phyloP scores from a whole-genome alignment of 2,888 invertebrate genomes.

The Eremobia ochroleuca region DNA sequence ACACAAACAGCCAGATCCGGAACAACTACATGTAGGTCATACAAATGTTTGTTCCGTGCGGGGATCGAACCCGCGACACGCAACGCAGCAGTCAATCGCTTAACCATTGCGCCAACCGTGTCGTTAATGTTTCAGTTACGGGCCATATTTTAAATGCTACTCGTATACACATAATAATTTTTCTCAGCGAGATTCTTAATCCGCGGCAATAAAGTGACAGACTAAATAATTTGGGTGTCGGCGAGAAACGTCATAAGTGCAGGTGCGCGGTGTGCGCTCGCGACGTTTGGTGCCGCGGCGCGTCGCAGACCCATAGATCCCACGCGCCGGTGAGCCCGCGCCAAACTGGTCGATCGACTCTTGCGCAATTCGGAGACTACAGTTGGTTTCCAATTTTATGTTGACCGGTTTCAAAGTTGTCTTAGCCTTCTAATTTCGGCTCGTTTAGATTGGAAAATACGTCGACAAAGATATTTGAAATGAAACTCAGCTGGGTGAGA shows the following conservation, averaged over 20 bases:
- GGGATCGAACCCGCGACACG: too few species aligned
- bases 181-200: conserved; percentile 87
- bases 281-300: conserved; percentile 53
- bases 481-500: conserved; percentile 73
- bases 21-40: too few species aligned
- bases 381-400: conserved; percentile 91
- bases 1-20: too few species aligned
- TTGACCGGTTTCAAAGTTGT: conserved; percentile 90
- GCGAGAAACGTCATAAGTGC: conserved; percentile 76
- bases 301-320: conserved; percentile 80
- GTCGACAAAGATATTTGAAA: conserved; percentile 78
- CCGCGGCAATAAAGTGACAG: conserved; percentile 84
- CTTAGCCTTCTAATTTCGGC: conserved; percentile 90
- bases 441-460: conserved; percentile 90
- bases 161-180: conserved; percentile 82
- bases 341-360: conserved; percentile 87
- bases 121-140: conserved; percentile 73
- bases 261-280: conserved; percentile 47
- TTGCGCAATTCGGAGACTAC: conserved; percentile 89
- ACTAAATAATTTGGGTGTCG: conserved; percentile 78
- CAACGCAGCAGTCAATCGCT: too few species aligned
- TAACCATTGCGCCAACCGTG: too few species aligned
- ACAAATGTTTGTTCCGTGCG: too few species aligned
- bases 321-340: conserved; percentile 83
- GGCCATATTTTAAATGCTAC: conserved; percentile 77